phyloP scores from a whole-genome alignment of 2,888 invertebrate species.

The Clanis bilineata region DNA sequence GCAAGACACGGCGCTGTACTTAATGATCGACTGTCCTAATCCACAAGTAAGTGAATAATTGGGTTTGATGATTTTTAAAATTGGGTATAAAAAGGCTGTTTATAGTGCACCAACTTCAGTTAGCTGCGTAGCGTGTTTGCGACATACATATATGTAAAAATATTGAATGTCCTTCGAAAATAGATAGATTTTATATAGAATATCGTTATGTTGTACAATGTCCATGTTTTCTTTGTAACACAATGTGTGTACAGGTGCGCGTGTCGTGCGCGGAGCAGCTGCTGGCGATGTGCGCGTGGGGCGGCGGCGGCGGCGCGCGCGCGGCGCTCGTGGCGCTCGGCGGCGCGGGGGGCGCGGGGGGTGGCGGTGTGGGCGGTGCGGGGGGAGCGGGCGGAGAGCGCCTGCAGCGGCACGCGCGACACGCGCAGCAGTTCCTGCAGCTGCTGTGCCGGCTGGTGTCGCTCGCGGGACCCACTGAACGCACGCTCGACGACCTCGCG shows the following conservation, averaged over 20 bases:
- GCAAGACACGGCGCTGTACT: constrained; percentile 94
- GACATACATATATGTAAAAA: no score
- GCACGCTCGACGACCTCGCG: constrained; percentile 83
- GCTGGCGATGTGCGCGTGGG: constrained; percentile 91
- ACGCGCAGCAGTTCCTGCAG: constrained; percentile 90
- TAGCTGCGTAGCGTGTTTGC: no score
- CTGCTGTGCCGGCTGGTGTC: constrained; percentile 86
- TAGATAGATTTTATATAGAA: no score
- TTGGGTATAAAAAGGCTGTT: neutral
- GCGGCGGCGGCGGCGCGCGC: constrained; percentile 81
- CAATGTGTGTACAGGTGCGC: constrained; percentile 78
- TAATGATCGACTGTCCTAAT: constrained; percentile 92
- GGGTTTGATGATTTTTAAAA: neutral
- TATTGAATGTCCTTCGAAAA: no score
- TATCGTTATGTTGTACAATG: neutral
- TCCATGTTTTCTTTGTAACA: neutral
- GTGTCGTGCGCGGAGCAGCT: constrained; percentile 92
- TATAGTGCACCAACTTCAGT: no score
- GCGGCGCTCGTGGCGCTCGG: constrained; percentile 60
- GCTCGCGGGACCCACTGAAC: constrained; percentile 86
- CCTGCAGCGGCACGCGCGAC: constrained; percentile 83
- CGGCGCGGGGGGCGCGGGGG: constrained; percentile 73
- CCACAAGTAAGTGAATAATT: constrained; percentile 71
- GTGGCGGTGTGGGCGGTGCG: constrained; percentile 68
- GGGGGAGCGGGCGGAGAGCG: constrained; percentile 36